Evolutionary conservation across 1,140 invertebrate genomes (phyloP).

Genomic region (Augochlora pura): DNA sequence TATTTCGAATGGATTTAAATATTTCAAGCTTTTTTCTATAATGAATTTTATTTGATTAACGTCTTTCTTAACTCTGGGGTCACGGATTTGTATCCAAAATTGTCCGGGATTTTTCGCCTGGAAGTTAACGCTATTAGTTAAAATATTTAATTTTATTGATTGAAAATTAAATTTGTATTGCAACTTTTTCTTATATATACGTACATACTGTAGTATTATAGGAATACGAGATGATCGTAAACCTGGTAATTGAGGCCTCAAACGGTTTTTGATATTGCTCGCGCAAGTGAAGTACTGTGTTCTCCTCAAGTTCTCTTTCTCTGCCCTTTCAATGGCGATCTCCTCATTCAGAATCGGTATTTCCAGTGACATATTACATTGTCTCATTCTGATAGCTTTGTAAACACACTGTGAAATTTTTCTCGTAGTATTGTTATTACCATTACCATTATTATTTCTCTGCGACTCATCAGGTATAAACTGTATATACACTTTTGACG

Average conservation of each 20-base stretch:
- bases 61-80: constrained; percentile 67
- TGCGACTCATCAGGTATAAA: too few relatives aligned
- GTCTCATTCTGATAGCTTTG: constrained; percentile 88
- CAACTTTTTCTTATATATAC: constrained; percentile 17
- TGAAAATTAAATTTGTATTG: too few relatives aligned
- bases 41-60: constrained; percentile 64
- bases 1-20: background rate
- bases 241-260: constrained; percentile 76
- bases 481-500: constrained; percentile 81
- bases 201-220: constrained; percentile 77
- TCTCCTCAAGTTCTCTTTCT: constrained; percentile 67
- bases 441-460: too few relatives aligned
- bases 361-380: constrained; percentile 77
- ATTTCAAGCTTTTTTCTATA: background rate
- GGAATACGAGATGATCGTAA: constrained; percentile 79
- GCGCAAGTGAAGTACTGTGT: background rate
- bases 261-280: background rate
- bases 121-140: background rate
- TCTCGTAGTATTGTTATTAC: constrained; percentile 81
- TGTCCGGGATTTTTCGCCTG: constrained; percentile 81
- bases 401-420: constrained; percentile 88
- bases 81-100: constrained; percentile 83
- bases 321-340: constrained; percentile 22
- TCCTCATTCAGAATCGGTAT: constrained; percentile 79
- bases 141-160: too few relatives aligned